Conservation (phyloP, 2,797 vertebrate genomes). For the Chaunax sp. region DNA sequence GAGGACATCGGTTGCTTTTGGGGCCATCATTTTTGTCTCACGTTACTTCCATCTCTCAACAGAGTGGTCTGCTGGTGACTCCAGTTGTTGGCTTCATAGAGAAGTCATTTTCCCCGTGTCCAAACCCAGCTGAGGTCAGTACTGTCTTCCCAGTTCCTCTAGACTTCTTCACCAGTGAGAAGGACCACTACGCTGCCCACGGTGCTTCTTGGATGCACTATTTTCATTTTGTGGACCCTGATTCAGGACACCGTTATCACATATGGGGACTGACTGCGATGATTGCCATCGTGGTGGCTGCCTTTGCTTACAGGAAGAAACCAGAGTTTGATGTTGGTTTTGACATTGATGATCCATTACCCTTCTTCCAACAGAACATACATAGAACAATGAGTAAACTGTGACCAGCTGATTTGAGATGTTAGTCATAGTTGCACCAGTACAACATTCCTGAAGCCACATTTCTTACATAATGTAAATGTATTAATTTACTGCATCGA, state of each 20-base stretch:
- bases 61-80: slow-evolving; percentile 86
- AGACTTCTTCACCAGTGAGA: slow-evolving; percentile 86
- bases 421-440: not conserved
- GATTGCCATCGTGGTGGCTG: slow-evolving; percentile 84
- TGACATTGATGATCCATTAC: slow-evolving; percentile 79
- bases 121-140: slow-evolving; percentile 91
- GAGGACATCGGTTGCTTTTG: not conserved
- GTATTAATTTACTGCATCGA: not conserved
- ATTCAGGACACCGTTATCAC: slow-evolving; percentile 73
- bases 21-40: slow-evolving; percentile 1
- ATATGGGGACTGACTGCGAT: slow-evolving; percentile 92
- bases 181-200: slow-evolving; percentile 68
- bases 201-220: slow-evolving; percentile 72
- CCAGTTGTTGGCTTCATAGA: slow-evolving; percentile 92
- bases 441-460: not conserved
- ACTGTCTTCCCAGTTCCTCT: slow-evolving; percentile 89
- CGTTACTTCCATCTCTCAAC: slow-evolving; percentile 2
- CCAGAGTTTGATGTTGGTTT: slow-evolving; percentile 87
- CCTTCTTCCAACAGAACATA: slow-evolving; percentile 77
- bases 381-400: slow-evolving; percentile 82
- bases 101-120: slow-evolving; percentile 84
- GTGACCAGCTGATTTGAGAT: slow-evolving; percentile 61
- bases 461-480: not conserved
- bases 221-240: slow-evolving; percentile 83
- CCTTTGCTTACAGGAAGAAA: slow-evolving; percentile 79